Conservation (phyloP, 2,113 vertebrate species). For the Tursiops truncatus region DNA sequence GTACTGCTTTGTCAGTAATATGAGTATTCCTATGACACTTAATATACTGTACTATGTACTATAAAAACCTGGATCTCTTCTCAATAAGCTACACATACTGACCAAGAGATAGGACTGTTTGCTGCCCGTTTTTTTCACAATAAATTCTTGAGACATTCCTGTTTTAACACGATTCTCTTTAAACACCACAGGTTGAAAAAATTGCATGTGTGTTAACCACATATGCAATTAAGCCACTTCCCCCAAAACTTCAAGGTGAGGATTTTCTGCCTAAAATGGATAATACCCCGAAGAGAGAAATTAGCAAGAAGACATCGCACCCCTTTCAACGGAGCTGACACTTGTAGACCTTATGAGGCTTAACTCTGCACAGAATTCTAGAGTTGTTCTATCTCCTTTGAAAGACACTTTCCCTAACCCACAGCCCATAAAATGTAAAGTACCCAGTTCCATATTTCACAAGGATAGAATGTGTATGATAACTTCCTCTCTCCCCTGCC, state of each 20-base stretch:
- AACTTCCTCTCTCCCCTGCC: constrained; percentile 6
- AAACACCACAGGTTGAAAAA: constrained; percentile 25
- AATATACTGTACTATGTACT: background rate
- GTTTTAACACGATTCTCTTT: background rate
- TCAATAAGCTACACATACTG: background rate
- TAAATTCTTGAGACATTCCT: constrained; percentile 60
- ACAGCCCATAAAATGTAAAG: constrained; percentile 69
- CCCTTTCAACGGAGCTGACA: background rate
- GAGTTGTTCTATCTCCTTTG: constrained; percentile 61
- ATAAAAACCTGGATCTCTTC: constrained; percentile 50
- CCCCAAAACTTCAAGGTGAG: rapidly evolving
- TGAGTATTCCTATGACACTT: constrained; percentile 64
- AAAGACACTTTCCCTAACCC: constrained; percentile 61
- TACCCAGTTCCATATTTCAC: background rate
- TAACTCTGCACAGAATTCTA: constrained; percentile 57
- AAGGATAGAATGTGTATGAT: background rate
- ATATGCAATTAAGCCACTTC: constrained; percentile 28
- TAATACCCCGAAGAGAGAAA: background rate
- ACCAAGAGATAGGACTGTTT: constrained; percentile 43
- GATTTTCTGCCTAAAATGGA: constrained; percentile 43
- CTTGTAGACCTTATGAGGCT: constrained; percentile 48
- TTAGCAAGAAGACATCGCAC: background rate
- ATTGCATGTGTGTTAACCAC: background rate
- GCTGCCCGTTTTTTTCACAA: constrained; percentile 40
- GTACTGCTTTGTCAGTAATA: constrained; percentile 49